These are phyloP conservation scores for Drosophila equinoxialis DNA, from an alignment of 1,140 invertebrate species.

Conservation along the genomic window DNA sequence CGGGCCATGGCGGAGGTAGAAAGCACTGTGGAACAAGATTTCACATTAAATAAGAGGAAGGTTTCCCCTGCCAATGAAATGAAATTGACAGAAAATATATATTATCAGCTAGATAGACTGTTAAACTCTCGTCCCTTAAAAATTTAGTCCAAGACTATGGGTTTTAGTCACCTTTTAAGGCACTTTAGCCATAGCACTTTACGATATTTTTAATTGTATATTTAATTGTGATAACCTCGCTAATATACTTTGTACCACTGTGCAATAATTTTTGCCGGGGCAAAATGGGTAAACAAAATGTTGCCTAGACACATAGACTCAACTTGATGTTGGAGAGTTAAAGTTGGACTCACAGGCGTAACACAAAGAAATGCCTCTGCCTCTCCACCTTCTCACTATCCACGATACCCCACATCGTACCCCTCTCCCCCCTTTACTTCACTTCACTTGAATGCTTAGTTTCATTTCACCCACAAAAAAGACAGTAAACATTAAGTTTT, in stretches of 20 bases:
- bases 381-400: no score
- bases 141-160: no score
- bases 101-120: no score
- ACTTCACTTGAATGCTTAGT: constrained; percentile 37
- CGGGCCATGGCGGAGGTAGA: constrained; percentile 27
- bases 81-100: no score
- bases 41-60: background rate
- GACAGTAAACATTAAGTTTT: constrained; percentile 10
- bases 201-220: no score
- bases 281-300: constrained; percentile 25
- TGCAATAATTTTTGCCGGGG: constrained; percentile 30
- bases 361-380: constrained; percentile 60
- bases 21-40: constrained; percentile 45
- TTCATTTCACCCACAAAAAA: constrained; percentile 68
- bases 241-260: constrained; percentile 22
- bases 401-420: background rate
- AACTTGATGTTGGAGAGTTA: background rate
- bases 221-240: no score
- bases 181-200: no score
- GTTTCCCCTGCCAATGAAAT: background rate
- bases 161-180: no score
- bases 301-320: constrained; percentile 24
- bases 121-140: no score
- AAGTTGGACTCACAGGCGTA: constrained; percentile 60
- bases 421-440: background rate